Evolutionary conservation across 2,113 vertebrate species (phyloP).

Genomic region (Atractosteus spatula): DNA sequence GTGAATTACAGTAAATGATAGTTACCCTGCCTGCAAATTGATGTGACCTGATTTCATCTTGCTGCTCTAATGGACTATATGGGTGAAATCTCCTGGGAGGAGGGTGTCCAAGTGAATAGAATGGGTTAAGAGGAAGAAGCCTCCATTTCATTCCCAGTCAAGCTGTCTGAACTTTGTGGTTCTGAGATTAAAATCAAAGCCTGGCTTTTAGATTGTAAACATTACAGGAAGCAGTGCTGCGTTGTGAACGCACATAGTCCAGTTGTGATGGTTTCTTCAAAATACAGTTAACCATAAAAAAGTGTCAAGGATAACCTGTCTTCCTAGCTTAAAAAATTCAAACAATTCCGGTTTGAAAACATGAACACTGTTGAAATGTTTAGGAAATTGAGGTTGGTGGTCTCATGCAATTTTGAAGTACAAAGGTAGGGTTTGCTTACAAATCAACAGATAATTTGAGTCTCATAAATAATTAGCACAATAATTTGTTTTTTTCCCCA

Average conservation of each 20-base stretch:
- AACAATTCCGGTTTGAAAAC: too few relatives aligned
- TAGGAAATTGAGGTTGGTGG: too few relatives aligned
- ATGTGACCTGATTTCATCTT: slow-evolving; percentile 78
- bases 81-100: slow-evolving; percentile 69
- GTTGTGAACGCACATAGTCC: background rate
- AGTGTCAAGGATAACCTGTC: too few relatives aligned
- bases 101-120: slow-evolving; percentile 63
- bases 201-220: too few relatives aligned
- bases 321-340: too few relatives aligned
- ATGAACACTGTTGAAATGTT: too few relatives aligned
- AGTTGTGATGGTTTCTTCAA: background rate
- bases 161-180: slow-evolving; percentile 5
- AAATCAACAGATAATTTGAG: too few relatives aligned
- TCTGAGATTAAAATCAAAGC: background rate
- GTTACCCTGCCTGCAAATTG: slow-evolving; percentile 79
- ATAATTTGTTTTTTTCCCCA: too few relatives aligned
- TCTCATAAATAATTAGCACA: too few relatives aligned
- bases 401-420: too few relatives aligned
- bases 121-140: slow-evolving; percentile 59
- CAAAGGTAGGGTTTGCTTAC: too few relatives aligned
- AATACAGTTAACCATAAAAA: too few relatives aligned
- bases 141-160: slow-evolving; percentile 48
- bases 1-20: slow-evolving; percentile 87
- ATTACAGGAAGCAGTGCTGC: background rate
- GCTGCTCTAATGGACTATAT: slow-evolving; percentile 75